Conservation (phyloP, 2,888 invertebrate species). For the Epirrita christyi region DNA sequence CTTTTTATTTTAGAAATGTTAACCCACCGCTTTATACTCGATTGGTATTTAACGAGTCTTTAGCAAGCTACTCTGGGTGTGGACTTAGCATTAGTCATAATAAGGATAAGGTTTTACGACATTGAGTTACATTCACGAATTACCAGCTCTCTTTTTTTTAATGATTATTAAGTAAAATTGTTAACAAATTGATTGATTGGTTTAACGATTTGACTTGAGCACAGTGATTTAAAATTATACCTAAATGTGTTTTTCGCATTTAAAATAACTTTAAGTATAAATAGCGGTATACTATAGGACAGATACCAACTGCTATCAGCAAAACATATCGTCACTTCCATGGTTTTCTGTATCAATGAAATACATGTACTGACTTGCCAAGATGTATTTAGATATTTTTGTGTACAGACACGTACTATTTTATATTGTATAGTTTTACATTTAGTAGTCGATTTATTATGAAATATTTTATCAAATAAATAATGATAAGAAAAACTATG, state of each 20-base stretch:
- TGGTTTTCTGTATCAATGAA: constrained; percentile 10
- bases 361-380: constrained; percentile 21
- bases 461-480: background rate
- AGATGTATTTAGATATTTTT: constrained; percentile 16
- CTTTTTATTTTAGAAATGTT: constrained; percentile 8
- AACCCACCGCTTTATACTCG: constrained; percentile 16
- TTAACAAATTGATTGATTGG: constrained; percentile 16
- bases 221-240: background rate
- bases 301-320: background rate
- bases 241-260: background rate
- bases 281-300: constrained; percentile 9
- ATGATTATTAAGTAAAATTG: constrained; percentile 26
- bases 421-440: background rate
- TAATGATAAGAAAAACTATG: background rate
- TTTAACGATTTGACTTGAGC: constrained; percentile 6
- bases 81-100: constrained; percentile 26
- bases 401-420: background rate
- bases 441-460: background rate
- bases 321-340: constrained; percentile 23
- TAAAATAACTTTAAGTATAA: background rate
- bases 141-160: constrained; percentile 38
- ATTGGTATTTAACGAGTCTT: constrained; percentile 18
- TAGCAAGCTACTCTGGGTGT: constrained; percentile 30
- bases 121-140: constrained; percentile 33
- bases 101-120: constrained; percentile 11